These are phyloP conservation scores for Pseudeuparius sepicola DNA, from an alignment of 2,888 invertebrate genomes.

Conservation along the genomic window DNA sequence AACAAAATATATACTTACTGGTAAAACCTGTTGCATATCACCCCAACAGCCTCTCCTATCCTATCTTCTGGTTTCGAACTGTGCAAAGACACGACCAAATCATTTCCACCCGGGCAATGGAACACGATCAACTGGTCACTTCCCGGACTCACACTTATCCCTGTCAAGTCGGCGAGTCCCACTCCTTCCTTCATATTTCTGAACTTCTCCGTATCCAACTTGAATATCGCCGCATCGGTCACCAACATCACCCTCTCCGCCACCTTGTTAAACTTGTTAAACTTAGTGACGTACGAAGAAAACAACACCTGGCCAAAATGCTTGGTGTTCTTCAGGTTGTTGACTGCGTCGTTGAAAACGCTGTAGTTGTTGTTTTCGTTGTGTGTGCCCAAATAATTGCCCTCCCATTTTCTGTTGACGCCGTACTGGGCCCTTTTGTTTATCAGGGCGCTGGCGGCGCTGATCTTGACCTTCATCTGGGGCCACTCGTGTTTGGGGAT, in stretches of 20 bases:
- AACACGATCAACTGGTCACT: slow-evolving; percentile 80
- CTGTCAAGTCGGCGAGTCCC: slow-evolving; percentile 49
- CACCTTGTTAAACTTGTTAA: slow-evolving; percentile 47
- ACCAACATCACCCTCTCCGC: slow-evolving; percentile 83
- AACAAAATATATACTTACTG: slow-evolving; percentile 66
- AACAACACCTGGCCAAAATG: slow-evolving; percentile 53
- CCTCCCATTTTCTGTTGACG: slow-evolving; percentile 68
- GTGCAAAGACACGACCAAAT: slow-evolving; percentile 73
- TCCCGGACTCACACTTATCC: slow-evolving; percentile 76
- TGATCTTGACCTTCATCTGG: slow-evolving; percentile 70
- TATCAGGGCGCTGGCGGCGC: slow-evolving; percentile 62
- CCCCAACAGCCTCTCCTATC: slow-evolving; percentile 80
- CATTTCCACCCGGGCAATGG: slow-evolving; percentile 80
- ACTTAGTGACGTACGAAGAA: slow-evolving; percentile 60
- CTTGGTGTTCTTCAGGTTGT: slow-evolving; percentile 56
- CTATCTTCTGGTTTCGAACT: slow-evolving; percentile 51
- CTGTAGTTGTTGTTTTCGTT: slow-evolving; percentile 59
- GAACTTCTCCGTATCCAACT: slow-evolving; percentile 78
- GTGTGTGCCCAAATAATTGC: slow-evolving; percentile 65
- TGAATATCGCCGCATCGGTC: slow-evolving; percentile 77
- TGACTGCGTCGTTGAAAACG: slow-evolving; percentile 55
- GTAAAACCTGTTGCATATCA: slow-evolving; percentile 63
- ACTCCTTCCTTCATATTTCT: slow-evolving; percentile 73
- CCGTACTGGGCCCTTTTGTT: slow-evolving; percentile 64
- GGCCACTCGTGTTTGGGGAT: slow-evolving; percentile 81